phyloP scores from a whole-genome alignment of 2,888 invertebrate genomes.

The Lasioglossum oenotherae region DNA sequence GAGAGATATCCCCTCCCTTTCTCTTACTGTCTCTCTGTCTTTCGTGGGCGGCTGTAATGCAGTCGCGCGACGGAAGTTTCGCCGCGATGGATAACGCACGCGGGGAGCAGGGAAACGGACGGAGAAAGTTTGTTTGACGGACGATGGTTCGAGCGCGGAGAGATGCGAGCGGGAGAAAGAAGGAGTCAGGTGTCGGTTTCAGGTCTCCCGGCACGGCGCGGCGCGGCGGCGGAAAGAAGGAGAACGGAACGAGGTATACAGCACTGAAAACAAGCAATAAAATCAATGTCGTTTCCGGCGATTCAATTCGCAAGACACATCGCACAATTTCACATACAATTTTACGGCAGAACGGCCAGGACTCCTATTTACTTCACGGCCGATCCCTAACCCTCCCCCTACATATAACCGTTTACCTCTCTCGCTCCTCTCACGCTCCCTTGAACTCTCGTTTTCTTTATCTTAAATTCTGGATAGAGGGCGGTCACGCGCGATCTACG shows the following conservation, averaged over 20 bases:
- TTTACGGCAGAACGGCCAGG: constrained; percentile 84
- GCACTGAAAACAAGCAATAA: constrained; percentile 83
- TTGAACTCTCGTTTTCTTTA: constrained; percentile 34
- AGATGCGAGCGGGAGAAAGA: background rate
- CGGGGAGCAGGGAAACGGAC: background rate
- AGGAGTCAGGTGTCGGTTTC: constrained; percentile 8
- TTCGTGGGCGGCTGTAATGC: constrained; percentile 10
- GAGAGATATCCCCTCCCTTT: background rate
- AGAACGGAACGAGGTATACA: constrained; percentile 61
- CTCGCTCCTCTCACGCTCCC: constrained; percentile 33
- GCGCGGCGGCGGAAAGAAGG: constrained; percentile 30
- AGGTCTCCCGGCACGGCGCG: background rate
- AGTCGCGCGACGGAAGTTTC: constrained; percentile 32
- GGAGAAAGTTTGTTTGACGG: constrained; percentile 33
- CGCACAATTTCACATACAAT: constrained; percentile 85
- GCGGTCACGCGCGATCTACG: constrained; percentile 45
- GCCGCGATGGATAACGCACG: constrained; percentile 15
- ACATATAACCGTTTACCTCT: constrained; percentile 63
- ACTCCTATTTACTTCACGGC: constrained; percentile 83
- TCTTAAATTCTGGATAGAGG: constrained; percentile 58
- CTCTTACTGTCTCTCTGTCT: background rate
- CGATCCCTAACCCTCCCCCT: constrained; percentile 71
- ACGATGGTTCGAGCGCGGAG: constrained; percentile 10
- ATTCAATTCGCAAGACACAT: constrained; percentile 85
- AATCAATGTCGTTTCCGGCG: constrained; percentile 84